Base-by-base conservation (phyloP, 2,797 vertebrate species). In the Tympanoctomys barrerae region DNA sequence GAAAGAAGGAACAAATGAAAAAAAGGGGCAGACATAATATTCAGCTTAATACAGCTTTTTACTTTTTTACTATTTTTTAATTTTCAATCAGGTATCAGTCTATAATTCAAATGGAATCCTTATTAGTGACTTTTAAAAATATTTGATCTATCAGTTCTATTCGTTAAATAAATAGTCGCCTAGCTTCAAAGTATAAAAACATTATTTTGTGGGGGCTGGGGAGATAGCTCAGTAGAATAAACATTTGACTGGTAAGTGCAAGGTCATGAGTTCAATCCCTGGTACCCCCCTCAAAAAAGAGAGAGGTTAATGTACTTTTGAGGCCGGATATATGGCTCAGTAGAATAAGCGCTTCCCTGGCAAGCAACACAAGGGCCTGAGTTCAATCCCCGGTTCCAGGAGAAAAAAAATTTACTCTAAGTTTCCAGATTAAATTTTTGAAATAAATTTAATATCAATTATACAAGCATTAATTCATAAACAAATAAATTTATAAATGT, bases 41-140 rank as follows among this genome's bases (percentile, higher is more conserved):
- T 87, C 14, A 54, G 28, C 2, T 11, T 49, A 10, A 59, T 71
- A 79, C n/a, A 89, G 9, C 0, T 85, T 85, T 93, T 75, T 11
- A 66, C 2, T 22, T 52, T 85, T 46, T 62, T 84, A 42, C 42
- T 42, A 42, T 42, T 54, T 5, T 42, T 26, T 64, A 91, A 10
- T 73, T n/a, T 73, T 10, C 31, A 31, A n/a, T 5, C 79, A 42
- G 4, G 42, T 68, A 66, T n/a, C 36, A 94, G 2, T 9, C 28
- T 64, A 68, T 9, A 64, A 19, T 85, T 85, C 33, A 89, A 92
- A 90, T 36, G 90, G 19, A 83, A 90, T 71, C 33, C 16, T 77
- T 39, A n/a, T 46, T 28, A 82, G 62, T 18, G n/a, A 24, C n/a
- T 71, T 77, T 90, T 78, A 59, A 87, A 66, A 93, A 90, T 68